Conservation (phyloP, 2,888 invertebrate species). For the Papilio gigon region DNA sequence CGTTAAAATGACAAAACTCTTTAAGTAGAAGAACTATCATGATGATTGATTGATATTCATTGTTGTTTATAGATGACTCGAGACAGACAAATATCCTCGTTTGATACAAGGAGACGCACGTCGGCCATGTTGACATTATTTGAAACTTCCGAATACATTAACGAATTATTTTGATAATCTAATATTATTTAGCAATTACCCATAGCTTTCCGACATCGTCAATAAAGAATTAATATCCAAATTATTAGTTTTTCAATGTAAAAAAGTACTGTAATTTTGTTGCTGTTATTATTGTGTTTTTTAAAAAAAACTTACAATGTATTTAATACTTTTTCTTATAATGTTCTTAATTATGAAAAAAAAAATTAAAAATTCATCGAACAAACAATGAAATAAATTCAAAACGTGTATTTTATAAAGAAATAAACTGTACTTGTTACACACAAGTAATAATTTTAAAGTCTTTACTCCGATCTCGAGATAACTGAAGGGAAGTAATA, state of each 20-base stretch:
- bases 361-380: too few species aligned
- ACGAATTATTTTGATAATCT: conserved; percentile 5
- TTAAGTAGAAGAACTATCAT: background rate
- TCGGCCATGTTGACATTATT: conserved; percentile 1
- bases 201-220: conserved; percentile 3
- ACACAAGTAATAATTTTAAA: background rate
- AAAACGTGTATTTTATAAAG: too few species aligned
- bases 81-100: conserved; percentile 4
- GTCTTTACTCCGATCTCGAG: background rate
- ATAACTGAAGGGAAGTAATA: background rate
- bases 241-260: background rate
- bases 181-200: conserved; percentile 6
- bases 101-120: background rate
- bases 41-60: background rate
- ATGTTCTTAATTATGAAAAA: too few species aligned
- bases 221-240: background rate
- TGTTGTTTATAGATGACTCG: background rate
- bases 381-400: too few species aligned
- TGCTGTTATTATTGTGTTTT: background rate
- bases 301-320: background rate
- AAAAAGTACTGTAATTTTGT: background rate
- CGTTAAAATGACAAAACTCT: background rate
- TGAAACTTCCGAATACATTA: conserved; percentile 20
- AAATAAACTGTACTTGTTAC: too few species aligned
- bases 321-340: too few species aligned